phyloP scores from a whole-genome alignment of 2,113 vertebrate genomes.

The Cranoglanis bouderius region DNA sequence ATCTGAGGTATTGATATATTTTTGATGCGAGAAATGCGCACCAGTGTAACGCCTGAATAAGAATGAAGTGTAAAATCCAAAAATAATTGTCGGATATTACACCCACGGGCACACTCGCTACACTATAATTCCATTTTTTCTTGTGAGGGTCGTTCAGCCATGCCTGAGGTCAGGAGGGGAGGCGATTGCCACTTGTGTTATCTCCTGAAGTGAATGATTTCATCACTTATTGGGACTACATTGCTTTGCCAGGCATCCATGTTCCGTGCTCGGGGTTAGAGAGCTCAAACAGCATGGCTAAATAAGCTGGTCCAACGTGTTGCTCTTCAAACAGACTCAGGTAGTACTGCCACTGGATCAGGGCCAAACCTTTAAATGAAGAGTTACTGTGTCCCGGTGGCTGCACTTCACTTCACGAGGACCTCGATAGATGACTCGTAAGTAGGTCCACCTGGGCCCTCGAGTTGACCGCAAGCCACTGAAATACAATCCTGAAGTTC shows the following conservation, averaged over 20 bases:
- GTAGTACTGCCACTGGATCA: conserved; percentile 73
- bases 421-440: conserved; percentile 63
- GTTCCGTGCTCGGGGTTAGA: conserved; percentile 65
- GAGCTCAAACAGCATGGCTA: conserved; percentile 81
- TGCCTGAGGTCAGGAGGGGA: conserved; percentile 23
- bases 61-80: neutral
- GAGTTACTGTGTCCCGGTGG: conserved; percentile 71
- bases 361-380: conserved; percentile 73
- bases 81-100: neutral
- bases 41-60: neutral
- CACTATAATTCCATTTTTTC: neutral
- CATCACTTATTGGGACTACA: conserved; percentile 71
- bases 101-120: neutral
- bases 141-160: conserved; percentile 6
- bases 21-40: neutral
- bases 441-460: conserved; percentile 66
- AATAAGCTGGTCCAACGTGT: conserved; percentile 76
- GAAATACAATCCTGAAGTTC: conserved; percentile 68
- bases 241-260: conserved; percentile 65
- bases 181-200: conserved; percentile 22
- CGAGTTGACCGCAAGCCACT: conserved; percentile 65
- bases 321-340: conserved; percentile 81
- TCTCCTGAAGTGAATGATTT: conserved; percentile 53
- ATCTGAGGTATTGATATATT: neutral
- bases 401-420: conserved; percentile 67